These are phyloP conservation scores for Vulpes ferrilata DNA, from an alignment of 2,113 vertebrate species.

Conservation along the genomic window DNA sequence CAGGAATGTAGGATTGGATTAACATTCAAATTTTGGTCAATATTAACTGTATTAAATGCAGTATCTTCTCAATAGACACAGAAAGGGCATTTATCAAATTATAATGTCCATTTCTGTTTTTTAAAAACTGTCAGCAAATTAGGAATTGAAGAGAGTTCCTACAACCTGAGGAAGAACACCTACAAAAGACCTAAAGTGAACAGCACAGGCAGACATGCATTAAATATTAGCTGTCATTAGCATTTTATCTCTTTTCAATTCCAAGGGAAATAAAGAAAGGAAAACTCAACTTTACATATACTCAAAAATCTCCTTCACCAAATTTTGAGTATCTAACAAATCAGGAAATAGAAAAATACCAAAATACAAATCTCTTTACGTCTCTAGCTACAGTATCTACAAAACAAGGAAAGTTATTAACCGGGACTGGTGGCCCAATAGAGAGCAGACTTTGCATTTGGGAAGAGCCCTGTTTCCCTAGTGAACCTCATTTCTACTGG, in stretches of 20 bases:
- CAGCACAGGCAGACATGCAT: neutral
- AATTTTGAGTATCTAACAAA: neutral
- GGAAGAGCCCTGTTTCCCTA: neutral
- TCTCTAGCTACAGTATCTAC: neutral
- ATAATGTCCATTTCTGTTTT: neutral
- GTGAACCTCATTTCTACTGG: neutral
- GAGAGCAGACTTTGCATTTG: neutral
- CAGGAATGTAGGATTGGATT: neutral
- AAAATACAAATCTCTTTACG: neutral
- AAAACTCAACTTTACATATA: neutral
- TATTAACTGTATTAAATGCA: neutral
- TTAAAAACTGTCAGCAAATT: neutral
- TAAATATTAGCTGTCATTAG: neutral
- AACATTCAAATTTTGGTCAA: neutral
- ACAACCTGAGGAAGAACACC: neutral
- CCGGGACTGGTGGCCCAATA: neutral
- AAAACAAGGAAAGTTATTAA: constrained; percentile 5
- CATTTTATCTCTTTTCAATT: neutral
- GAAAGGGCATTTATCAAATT: constrained; percentile 23
- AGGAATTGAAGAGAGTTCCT: neutral
- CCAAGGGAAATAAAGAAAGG: neutral
- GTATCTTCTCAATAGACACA: neutral
- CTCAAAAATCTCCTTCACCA: neutral
- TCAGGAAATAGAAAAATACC: neutral
- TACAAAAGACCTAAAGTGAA: neutral